phyloP scores from a whole-genome alignment of 2,888 invertebrate genomes.

The Globia sparganii region DNA sequence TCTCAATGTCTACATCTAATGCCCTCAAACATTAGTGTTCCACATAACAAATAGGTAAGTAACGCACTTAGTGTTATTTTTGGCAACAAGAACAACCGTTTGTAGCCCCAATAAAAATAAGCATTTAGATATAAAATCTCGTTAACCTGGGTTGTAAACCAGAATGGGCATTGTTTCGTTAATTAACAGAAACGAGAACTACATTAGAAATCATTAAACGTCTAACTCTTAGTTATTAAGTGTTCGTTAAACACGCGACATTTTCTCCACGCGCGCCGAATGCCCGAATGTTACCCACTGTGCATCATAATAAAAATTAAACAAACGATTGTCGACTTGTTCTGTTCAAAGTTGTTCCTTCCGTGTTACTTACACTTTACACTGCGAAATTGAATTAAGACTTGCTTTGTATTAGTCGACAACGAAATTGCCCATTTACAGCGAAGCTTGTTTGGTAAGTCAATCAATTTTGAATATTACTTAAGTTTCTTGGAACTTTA shows the following conservation, averaged over 20 bases:
- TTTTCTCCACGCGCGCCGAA: constrained; percentile 30
- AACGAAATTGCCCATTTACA: constrained; percentile 55
- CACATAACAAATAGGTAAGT: not conserved
- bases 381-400: constrained; percentile 67
- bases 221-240: constrained; percentile 74
- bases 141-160: constrained; percentile 63
- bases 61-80: constrained; percentile 36
- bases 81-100: constrained; percentile 15
- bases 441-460: constrained; percentile 50
- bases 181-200: constrained; percentile 75
- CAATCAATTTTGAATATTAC: constrained; percentile 60
- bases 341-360: constrained; percentile 55
- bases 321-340: constrained; percentile 44
- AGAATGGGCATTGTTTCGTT: constrained; percentile 71
- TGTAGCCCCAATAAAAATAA: constrained; percentile 52
- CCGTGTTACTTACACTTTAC: constrained; percentile 63
- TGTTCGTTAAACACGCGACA: constrained; percentile 66
- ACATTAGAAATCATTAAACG: constrained; percentile 74
- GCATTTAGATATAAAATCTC: constrained; percentile 60
- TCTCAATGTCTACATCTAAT: no score
- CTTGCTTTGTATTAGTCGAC: constrained; percentile 57
- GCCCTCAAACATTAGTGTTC: not conserved
- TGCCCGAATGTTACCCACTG: constrained; percentile 41
- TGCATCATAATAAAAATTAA: constrained; percentile 57
- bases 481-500: constrained; percentile 56